phyloP scores from a whole-genome alignment of 2,888 invertebrate species.

The Drosophila pseudotakahashii region DNA sequence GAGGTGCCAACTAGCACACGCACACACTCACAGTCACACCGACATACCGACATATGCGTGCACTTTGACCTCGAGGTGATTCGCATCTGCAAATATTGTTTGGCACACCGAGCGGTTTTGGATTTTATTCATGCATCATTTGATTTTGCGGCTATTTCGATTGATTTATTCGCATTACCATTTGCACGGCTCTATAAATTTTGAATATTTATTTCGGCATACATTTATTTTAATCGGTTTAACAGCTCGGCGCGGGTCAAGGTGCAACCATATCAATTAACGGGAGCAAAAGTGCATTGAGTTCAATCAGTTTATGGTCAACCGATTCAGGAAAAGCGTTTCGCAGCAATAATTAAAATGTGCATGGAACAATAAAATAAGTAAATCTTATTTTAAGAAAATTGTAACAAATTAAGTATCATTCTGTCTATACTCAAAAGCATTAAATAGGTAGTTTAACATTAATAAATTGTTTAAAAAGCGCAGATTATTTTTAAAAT shows the following conservation, averaged over 20 bases:
- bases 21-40: background rate
- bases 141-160: slow-evolving; percentile 71
- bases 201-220: slow-evolving; percentile 14
- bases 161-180: slow-evolving; percentile 71
- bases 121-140: slow-evolving; percentile 75
- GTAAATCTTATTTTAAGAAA: too few species aligned
- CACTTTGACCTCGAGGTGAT: slow-evolving; percentile 65
- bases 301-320: background rate
- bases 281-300: background rate
- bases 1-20: slow-evolving; percentile 15
- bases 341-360: too few species aligned
- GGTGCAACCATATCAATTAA: slow-evolving; percentile 7
- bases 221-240: slow-evolving; percentile 47
- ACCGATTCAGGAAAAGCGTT: background rate
- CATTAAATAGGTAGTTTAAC: too few species aligned
- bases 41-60: slow-evolving; percentile 30
- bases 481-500: too few species aligned
- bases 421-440: too few species aligned
- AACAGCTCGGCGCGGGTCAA: slow-evolving; percentile 10
- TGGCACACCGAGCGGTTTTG: slow-evolving; percentile 59
- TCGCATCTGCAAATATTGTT: slow-evolving; percentile 54
- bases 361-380: too few species aligned
- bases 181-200: slow-evolving; percentile 11
- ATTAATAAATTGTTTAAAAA: too few species aligned
- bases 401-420: too few species aligned